Evolutionary conservation across 2,113 vertebrate species (phyloP).

Genomic region (Heterochromis multidens): DNA sequence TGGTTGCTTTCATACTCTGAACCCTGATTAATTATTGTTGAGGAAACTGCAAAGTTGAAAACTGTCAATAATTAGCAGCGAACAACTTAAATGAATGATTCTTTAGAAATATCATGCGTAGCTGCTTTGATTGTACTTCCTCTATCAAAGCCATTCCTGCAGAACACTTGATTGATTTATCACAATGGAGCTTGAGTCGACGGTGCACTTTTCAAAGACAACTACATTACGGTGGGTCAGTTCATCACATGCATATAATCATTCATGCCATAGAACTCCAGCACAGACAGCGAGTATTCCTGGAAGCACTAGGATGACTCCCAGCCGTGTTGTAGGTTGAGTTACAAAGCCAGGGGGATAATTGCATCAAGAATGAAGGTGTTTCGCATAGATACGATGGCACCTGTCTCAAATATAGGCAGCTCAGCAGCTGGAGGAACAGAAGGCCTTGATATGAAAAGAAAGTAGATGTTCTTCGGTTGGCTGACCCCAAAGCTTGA

Average conservation of each 20-base stretch:
- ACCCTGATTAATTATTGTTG: not conserved
- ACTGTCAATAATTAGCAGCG: not conserved
- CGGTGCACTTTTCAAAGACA: conserved; percentile 56
- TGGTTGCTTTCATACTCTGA: not conserved
- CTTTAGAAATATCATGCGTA: not conserved
- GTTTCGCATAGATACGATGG: conserved; percentile 43
- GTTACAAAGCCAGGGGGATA: conserved; percentile 52
- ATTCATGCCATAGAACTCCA: conserved; percentile 56
- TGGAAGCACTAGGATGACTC: conserved; percentile 52
- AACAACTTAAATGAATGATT: not conserved
- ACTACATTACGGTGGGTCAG: conserved; percentile 61
- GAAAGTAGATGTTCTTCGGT: conserved; percentile 56
- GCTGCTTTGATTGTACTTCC: not conserved
- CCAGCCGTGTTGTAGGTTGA: conserved; percentile 47
- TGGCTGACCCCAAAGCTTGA: conserved; percentile 68
- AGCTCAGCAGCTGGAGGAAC: conserved; percentile 69
- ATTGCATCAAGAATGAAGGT: conserved; percentile 58
- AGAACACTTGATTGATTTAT: conserved; percentile 53
- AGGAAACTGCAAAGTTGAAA: not conserved
- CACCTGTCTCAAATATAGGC: conserved; percentile 63
- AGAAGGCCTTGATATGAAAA: conserved; percentile 69
- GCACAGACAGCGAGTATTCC: conserved; percentile 42
- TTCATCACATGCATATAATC: conserved; percentile 60
- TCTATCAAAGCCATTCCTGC: not conserved
- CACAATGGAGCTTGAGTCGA: conserved; percentile 31